These are phyloP conservation scores for Unio delphinus DNA, from an alignment of 2,888 invertebrate species.

Conservation along the genomic window DNA sequence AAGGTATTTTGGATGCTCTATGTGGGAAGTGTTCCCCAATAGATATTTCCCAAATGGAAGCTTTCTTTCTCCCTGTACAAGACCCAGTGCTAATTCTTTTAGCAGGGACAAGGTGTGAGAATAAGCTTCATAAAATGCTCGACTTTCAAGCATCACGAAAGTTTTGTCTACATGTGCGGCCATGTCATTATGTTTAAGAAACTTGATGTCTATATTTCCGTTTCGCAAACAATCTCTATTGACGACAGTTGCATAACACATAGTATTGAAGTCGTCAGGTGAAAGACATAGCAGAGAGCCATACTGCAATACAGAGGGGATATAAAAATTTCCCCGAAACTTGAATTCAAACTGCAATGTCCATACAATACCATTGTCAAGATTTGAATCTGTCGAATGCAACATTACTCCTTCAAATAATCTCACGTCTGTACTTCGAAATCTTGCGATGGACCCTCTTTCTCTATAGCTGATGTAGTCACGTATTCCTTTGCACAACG, in stretches of 20 bases:
- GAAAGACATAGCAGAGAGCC: slow-evolving; percentile 83
- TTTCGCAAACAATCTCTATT: slow-evolving; percentile 70
- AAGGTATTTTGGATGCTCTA: neutral
- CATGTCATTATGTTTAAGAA: slow-evolving; percentile 1
- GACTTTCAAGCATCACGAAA: slow-evolving; percentile 79
- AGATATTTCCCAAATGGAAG: slow-evolving; percentile 78
- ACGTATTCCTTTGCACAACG: slow-evolving; percentile 80
- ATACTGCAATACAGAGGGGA: slow-evolving; percentile 73
- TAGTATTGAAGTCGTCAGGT: slow-evolving; percentile 78
- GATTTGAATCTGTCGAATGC: slow-evolving; percentile 2
- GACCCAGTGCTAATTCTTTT: slow-evolving; percentile 73
- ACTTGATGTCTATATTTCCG: slow-evolving; percentile 14
- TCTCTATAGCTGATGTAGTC: slow-evolving; percentile 71
- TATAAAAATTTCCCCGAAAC: no score
- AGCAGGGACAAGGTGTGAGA: slow-evolving; percentile 80
- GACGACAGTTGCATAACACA: slow-evolving; percentile 80
- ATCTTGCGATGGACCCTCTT: slow-evolving; percentile 1
- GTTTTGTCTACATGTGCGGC: slow-evolving; percentile 59
- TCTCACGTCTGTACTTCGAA: slow-evolving; percentile 14
- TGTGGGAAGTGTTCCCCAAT: neutral
- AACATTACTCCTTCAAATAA: slow-evolving; percentile 7
- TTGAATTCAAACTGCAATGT: slow-evolving; percentile 11
- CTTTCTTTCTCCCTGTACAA: no score
- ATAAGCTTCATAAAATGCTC: slow-evolving; percentile 85
- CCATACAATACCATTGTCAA: slow-evolving; percentile 8